Evolutionary conservation across 23 tunicate genomes (phyloP).

Genomic region (Clavelina lepadiformis): DNA sequence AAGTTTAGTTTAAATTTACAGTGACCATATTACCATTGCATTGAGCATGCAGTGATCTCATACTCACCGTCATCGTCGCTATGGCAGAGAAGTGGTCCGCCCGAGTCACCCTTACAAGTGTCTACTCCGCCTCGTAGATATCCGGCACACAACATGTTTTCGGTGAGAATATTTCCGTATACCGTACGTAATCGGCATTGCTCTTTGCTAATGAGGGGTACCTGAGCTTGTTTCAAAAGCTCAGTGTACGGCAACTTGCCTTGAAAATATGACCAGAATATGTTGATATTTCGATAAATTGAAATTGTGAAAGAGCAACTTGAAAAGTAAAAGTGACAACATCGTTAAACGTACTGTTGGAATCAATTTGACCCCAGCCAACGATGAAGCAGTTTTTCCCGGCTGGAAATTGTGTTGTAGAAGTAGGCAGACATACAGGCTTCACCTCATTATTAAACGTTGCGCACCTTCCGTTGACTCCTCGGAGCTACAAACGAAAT

Average conservation of each 20-base stretch:
- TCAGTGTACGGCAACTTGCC: slow-evolving; percentile 30
- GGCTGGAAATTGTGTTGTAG: slow-evolving; percentile 30
- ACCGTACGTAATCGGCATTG: slow-evolving; percentile 36
- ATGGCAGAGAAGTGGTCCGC: slow-evolving; percentile 77
- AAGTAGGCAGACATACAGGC: slow-evolving; percentile 54
- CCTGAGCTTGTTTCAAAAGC: slow-evolving; percentile 51
- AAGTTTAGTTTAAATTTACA: not conserved
- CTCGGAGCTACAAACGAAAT: not conserved
- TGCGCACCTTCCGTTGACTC: slow-evolving; percentile 46
- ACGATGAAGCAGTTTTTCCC: slow-evolving; percentile 39
- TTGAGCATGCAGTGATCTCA: not conserved
- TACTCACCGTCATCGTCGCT: slow-evolving; percentile 17
- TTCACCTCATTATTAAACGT: slow-evolving; percentile 31
- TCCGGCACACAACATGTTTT: slow-evolving; percentile 87
- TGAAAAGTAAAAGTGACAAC: not conserved
- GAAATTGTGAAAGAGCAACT: not conserved
- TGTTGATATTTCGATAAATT: not conserved
- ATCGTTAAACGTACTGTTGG: slow-evolving; percentile 7
- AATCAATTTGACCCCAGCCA: slow-evolving; percentile 77
- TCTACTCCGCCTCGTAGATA: slow-evolving; percentile 72
- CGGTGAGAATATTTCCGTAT: slow-evolving; percentile 33
- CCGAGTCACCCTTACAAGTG: slow-evolving; percentile 93
- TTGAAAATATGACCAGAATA: not conserved
- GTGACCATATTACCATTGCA: not conserved
- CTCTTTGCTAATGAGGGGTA: slow-evolving; percentile 32